These are phyloP conservation scores for Drosophila sturtevanti DNA, from an alignment of 1,140 invertebrate genomes.

Conservation along the genomic window DNA sequence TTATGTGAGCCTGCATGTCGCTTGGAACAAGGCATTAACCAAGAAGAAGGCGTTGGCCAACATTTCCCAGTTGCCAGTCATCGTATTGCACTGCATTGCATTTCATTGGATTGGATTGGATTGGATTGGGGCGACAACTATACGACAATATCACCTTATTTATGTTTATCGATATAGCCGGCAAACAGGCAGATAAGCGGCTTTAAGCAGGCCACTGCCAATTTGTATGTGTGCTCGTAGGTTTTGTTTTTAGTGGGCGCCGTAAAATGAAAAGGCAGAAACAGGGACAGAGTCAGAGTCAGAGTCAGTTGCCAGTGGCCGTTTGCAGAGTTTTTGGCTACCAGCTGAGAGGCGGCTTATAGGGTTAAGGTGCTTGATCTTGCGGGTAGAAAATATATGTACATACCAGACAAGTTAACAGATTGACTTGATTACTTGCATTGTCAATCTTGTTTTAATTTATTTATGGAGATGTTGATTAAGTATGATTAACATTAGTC, in stretches of 20 bases:
- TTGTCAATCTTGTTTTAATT: too few relatives aligned
- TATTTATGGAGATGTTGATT: too few relatives aligned
- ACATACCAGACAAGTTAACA: too few relatives aligned
- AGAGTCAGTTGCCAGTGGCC: slow-evolving; percentile 19
- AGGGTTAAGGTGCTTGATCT: not conserved
- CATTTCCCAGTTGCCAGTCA: slow-evolving; percentile 19
- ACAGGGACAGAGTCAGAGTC: not conserved
- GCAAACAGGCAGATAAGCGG: slow-evolving; percentile 56
- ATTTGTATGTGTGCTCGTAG: slow-evolving; percentile 59
- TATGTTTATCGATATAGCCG: slow-evolving; percentile 77
- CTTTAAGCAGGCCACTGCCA: slow-evolving; percentile 46
- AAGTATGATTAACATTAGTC: too few relatives aligned
- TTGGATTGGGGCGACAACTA: slow-evolving; percentile 40
- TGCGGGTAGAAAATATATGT: not conserved
- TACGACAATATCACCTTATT: slow-evolving; percentile 71
- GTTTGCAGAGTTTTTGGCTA: slow-evolving; percentile 28
- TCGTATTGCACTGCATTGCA: slow-evolving; percentile 13
- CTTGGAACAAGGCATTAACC: slow-evolving; percentile 44
- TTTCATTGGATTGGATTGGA: not conserved
- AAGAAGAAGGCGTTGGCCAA: slow-evolving; percentile 48
- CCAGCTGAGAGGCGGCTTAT: slow-evolving; percentile 25
- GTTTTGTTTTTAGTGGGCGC: slow-evolving; percentile 67
- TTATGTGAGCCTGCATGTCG: slow-evolving; percentile 77
- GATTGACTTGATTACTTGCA: too few relatives aligned
- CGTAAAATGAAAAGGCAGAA: slow-evolving; percentile 56